Conservation (phyloP, 1,140 invertebrate species). For the Eriocheir sinensis region DNA sequence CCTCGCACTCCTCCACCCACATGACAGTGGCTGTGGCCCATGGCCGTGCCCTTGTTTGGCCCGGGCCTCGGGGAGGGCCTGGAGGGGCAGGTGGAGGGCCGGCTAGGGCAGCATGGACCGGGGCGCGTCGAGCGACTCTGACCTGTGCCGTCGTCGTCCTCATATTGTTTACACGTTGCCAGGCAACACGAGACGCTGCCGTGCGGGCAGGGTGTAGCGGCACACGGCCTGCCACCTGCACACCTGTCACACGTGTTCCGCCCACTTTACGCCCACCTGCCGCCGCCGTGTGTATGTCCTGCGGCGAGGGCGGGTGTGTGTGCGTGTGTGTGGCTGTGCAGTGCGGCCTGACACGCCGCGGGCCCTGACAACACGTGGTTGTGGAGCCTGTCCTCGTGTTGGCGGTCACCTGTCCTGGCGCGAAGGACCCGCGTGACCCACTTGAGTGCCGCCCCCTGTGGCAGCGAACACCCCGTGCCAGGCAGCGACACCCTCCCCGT, state of each 20-base stretch:
- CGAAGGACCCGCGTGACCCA: neutral
- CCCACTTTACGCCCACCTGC: constrained; percentile 50
- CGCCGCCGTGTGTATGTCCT: neutral
- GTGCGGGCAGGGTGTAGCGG: constrained; percentile 44
- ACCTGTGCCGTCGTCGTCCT: neutral
- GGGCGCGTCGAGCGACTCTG: constrained; percentile 32
- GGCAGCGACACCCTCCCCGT: neutral
- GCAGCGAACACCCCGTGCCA: neutral
- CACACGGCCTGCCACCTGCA: constrained; percentile 46
- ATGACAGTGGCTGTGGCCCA: neutral
- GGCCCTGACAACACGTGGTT: too few relatives aligned
- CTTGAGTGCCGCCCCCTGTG: neutral
- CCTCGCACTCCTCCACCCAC: neutral
- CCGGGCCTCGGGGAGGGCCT: neutral
- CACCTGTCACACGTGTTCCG: constrained; percentile 57
- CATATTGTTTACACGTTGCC: constrained; percentile 73
- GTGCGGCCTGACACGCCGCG: neutral
- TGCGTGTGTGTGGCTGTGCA: constrained; percentile 24
- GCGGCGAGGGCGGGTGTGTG: neutral
- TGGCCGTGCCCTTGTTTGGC: neutral
- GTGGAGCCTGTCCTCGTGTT: neutral
- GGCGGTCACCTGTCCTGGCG: neutral
- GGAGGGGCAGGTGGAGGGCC: neutral
- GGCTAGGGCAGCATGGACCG: neutral
- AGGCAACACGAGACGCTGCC: constrained; percentile 65